Evolutionary conservation across 2,113 vertebrate genomes (phyloP), one percentile per base, ranked within the genome.

Genomic region (Lophotis ruficrista): DNA sequence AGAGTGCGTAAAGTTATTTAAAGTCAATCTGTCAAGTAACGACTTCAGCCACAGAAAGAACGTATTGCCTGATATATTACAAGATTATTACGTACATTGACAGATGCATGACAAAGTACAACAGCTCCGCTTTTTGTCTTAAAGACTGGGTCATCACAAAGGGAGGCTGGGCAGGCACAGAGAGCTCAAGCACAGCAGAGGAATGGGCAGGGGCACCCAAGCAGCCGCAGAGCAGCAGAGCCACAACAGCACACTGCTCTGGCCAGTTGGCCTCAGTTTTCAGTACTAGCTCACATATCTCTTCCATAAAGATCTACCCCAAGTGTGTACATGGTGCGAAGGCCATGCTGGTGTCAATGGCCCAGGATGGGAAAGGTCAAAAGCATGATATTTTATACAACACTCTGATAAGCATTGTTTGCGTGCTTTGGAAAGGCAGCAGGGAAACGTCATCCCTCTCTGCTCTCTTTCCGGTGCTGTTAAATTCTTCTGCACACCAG

Each of bases 281-380:
- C 64, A 50, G 53, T 1, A 41, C 18, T 5, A 17, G 12, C 24
- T 54, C 54, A 21, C 15, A 3, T 18, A 25, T 5, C 31, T 50
- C 33, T 38, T 50, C 53, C 54, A 43, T 13, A 48, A 0, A 33
- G 31, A 60, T 16, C 20, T 6, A 9, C 43, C 28, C 47, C 28
- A 68, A 87, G 22, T 1, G 12, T 1, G 4, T 1, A 4, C 7
- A 1, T 1, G 18, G 27, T 11, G 2, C 17, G 37, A 75, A 71
- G 31, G 65, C 25, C 70, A 66, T 0, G 0, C 11, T 35, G 38
- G 30, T 71, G 31, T 30, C 33, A 86, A 14, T 4, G 19, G 62
- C 22, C 15, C 1, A 4, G 17, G 28, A 28, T 22, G 7, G 11
- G 19, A 80, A 38, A 28, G 5, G 33, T 12, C 13, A 25, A n/a